Percentiles rank a stretch among this genome's conserved stretches.
Evolutionary conservation across 2,888 invertebrate species (phyloP).

Genomic region (Seladonia tumulorum): DNA sequence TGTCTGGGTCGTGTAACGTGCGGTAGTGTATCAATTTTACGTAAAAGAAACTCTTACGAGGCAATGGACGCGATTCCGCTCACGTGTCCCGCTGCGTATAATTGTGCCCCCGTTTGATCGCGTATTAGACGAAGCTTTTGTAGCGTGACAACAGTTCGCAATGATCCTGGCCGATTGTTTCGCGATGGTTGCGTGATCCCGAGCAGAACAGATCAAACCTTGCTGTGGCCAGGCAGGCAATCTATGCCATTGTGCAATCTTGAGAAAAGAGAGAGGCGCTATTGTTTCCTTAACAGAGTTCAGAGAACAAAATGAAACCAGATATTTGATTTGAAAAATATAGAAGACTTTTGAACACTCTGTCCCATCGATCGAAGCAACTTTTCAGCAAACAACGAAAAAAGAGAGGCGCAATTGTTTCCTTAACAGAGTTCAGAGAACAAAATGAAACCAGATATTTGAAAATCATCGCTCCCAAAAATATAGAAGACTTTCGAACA

Average conservation of each 20-base stretch:
- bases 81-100: neutral
- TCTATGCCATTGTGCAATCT: neutral
- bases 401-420: neutral
- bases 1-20: neutral
- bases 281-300: neutral
- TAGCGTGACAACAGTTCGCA: neutral
- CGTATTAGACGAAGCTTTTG: neutral
- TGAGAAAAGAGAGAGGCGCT: neutral
- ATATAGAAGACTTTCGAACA: neutral
- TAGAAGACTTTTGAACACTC: neutral
- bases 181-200: neutral
- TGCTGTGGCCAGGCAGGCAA: neutral
- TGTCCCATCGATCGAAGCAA: neutral
- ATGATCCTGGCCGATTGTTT: neutral
- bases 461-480: no score
- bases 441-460: no score
- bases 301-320: no score
- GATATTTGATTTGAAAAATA: neutral
- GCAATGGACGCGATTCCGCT: neutral
- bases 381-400: neutral
- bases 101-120: neutral
- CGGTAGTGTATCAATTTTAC: constrained; percentile 3
- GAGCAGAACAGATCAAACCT: neutral
- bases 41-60: neutral
- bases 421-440: neutral